These are phyloP conservation scores for Morbakka virulenta DNA, from an alignment of 30 jellyfish, hydroid and myxozoan species.

Conservation along the genomic window DNA sequence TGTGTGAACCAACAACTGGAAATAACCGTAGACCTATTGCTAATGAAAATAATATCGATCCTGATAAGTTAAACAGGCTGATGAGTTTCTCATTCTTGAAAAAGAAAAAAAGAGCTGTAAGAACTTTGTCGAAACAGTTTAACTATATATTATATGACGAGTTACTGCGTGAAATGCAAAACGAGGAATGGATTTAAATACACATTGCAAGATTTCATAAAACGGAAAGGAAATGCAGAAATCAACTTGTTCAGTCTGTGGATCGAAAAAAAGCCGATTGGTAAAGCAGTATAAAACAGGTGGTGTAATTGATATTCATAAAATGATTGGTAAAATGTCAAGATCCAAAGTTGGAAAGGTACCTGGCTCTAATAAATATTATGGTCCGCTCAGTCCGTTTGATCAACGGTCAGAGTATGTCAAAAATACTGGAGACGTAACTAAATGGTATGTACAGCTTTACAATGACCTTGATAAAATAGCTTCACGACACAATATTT, in stretches of 20 bases:
- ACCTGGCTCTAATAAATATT: background rate
- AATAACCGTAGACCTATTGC: slow-evolving; percentile 11
- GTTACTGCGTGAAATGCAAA: slow-evolving; percentile 52
- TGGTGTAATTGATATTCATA: slow-evolving; percentile 3
- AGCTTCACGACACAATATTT: background rate
- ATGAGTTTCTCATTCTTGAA: slow-evolving; percentile 5
- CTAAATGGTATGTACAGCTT: background rate
- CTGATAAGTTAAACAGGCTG: slow-evolving; percentile 5
- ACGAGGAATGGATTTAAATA: no score
- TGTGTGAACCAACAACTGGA: slow-evolving; percentile 29
- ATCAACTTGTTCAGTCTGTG: slow-evolving; percentile 36
- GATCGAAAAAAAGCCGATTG: slow-evolving; percentile 21
- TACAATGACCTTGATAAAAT: background rate
- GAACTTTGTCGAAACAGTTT: slow-evolving; percentile 22
- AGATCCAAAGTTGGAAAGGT: slow-evolving; percentile 4
- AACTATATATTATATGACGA: slow-evolving; percentile 5
- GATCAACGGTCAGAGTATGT: background rate
- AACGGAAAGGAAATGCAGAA: no score
- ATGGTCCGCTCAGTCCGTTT: slow-evolving; percentile 2
- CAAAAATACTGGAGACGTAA: background rate
- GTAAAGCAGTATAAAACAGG: background rate
- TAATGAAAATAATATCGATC: slow-evolving; percentile 17
- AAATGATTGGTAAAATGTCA: slow-evolving; percentile 6
- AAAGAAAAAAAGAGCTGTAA: slow-evolving; percentile 22
- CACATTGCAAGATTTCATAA: no score